Conservation (phyloP, 2,888 invertebrate species). For the Agrotis exclamationis region DNA sequence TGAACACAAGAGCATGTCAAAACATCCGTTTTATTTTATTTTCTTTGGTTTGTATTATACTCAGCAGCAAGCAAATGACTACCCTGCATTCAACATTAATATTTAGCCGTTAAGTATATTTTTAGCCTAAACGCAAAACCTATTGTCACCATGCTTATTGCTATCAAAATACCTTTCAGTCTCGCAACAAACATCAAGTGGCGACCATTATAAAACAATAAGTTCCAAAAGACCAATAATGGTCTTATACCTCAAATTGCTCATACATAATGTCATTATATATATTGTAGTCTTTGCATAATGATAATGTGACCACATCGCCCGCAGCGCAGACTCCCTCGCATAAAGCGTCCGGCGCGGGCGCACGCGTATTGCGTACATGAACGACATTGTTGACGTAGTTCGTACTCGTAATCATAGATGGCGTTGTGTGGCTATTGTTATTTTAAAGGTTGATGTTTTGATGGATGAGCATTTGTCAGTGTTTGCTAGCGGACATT, state of each 20-base stretch:
- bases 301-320: slow-evolving; percentile 55
- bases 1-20: slow-evolving; percentile 43
- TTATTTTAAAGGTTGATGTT: slow-evolving; percentile 32
- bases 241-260: slow-evolving; percentile 46
- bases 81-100: background rate
- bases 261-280: no score
- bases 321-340: slow-evolving; percentile 29
- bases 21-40: slow-evolving; percentile 52
- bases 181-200: slow-evolving; percentile 22
- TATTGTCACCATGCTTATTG: slow-evolving; percentile 12
- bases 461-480: slow-evolving; percentile 12
- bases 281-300: no score
- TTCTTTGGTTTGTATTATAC: slow-evolving; percentile 9
- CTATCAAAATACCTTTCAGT: slow-evolving; percentile 14
- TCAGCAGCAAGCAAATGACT: background rate
- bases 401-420: slow-evolving; percentile 46
- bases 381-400: slow-evolving; percentile 35
- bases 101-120: background rate
- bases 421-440: slow-evolving; percentile 54
- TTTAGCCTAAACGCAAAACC: background rate
- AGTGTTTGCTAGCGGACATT: slow-evolving; percentile 5
- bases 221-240: slow-evolving; percentile 39
- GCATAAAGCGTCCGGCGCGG: slow-evolving; percentile 26
- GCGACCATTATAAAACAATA: slow-evolving; percentile 45
- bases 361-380: slow-evolving; percentile 27